Base-by-base conservation (phyloP, 2,113 vertebrate genomes). In the Seriola aureovittata region DNA sequence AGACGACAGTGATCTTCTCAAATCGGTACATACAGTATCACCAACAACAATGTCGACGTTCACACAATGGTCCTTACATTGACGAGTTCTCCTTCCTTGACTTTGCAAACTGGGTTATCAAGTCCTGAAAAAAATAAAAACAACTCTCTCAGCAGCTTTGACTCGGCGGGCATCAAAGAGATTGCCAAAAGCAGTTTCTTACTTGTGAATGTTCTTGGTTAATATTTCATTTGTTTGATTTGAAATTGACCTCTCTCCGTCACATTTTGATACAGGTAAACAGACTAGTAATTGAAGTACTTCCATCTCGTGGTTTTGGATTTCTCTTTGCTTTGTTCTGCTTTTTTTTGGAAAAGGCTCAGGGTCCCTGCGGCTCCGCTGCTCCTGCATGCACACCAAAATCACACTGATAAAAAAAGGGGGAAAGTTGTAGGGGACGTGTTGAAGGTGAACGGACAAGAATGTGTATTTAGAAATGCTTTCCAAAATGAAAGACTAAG, bases 221-320 rank as follows among this genome's bases (percentile, higher is more conserved):
- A 92, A 92, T 93, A 87, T 92, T 90, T 80, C 70, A 92, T 91
- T 92, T 90, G 85, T 85, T 87, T 90, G 83, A 90, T 93, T 87
- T 85, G 23, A 85, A 85, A 80, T 76, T 89, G 85, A 89, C 78
- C 81, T 78, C 67, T 84, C 74, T 74, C 40, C 70, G 44, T 75
- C 54, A 60, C 42, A 63, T 82, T 90, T 72, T 63, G 71, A 84
- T 75, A 63, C 42, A 66, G 63, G 84, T 88, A 91, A 90, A 87
- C 44, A 84, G n/a, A 67, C 66, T 8, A 42, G 23, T 65, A 68
- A 81, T 74, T 86, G 23, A 58, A 78, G 57, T n/a, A 34, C 11
- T 75, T 87, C 46, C 55, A 65, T 80, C 11, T 32, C 65, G 32
- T 29, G 44, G 29, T 65, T 72, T 79, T 67, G 32, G 36, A 69